These are phyloP conservation scores for Pteromalus puparum DNA, from an alignment of 1,140 invertebrate species.

Conservation along the genomic window DNA sequence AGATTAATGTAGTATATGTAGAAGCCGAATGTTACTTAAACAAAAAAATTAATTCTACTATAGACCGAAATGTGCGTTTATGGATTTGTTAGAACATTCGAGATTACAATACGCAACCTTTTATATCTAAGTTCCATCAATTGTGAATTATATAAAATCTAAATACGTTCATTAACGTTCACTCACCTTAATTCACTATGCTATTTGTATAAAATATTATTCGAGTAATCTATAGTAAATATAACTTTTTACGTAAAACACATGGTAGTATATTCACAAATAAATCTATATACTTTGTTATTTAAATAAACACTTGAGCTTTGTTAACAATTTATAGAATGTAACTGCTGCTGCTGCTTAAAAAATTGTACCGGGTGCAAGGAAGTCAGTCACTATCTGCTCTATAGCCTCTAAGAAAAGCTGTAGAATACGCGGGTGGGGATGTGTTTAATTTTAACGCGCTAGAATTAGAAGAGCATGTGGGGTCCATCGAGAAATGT, in stretches of 20 bases:
- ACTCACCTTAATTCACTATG: background rate
- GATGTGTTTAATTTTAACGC: conserved; percentile 46
- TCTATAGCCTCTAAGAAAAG: conserved; percentile 26
- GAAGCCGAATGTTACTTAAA: too few relatives aligned
- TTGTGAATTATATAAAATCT: background rate
- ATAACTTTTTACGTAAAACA: background rate
- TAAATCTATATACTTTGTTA: background rate
- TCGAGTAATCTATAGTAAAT: background rate
- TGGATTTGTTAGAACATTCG: too few relatives aligned
- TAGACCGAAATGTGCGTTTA: too few relatives aligned
- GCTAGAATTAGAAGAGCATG: conserved; percentile 42
- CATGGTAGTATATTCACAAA: background rate
- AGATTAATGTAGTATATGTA: too few relatives aligned
- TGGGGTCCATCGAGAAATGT: background rate
- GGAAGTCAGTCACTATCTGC: background rate
- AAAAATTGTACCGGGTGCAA: conserved; percentile 32
- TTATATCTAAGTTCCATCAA: too few relatives aligned
- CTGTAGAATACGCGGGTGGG: background rate
- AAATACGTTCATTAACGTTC: background rate
- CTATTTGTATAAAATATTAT: background rate
- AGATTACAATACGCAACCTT: too few relatives aligned
- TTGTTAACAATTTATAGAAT: background rate
- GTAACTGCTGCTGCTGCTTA: too few relatives aligned
- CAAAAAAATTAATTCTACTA: too few relatives aligned
- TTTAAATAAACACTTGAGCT: background rate